These are phyloP conservation scores for Chionoecetes opilio DNA, from an alignment of 1,140 invertebrate species.

Conservation along the genomic window DNA sequence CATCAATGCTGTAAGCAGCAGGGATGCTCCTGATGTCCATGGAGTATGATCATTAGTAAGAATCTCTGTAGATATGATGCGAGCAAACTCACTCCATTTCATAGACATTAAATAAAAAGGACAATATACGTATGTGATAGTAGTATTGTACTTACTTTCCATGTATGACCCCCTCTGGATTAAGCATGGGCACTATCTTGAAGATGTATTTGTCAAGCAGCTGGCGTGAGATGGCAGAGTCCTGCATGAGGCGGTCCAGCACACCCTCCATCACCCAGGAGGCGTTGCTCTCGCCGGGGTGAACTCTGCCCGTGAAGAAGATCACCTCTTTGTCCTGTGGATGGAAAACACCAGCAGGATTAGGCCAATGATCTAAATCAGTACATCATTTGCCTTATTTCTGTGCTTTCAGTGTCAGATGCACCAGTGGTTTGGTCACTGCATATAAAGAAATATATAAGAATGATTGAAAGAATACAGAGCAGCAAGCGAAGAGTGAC, in stretches of 20 bases:
- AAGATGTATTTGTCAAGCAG: conserved; percentile 91
- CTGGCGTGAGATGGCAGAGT: conserved; percentile 85
- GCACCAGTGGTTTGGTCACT: too few relatives aligned
- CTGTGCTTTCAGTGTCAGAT: not conserved
- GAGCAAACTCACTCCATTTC: too few relatives aligned
- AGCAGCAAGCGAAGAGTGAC: too few relatives aligned
- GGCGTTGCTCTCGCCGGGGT: conserved; percentile 95
- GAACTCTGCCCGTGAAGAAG: conserved; percentile 92
- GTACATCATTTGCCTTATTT: not conserved
- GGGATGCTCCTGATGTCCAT: too few relatives aligned
- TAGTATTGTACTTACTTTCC: conserved; percentile 89
- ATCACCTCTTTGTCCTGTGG: conserved; percentile 88
- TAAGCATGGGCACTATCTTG: conserved; percentile 95
- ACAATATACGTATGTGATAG: too few relatives aligned
- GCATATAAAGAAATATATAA: too few relatives aligned
- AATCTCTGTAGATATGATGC: too few relatives aligned
- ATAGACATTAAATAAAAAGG: too few relatives aligned
- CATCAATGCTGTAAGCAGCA: too few relatives aligned
- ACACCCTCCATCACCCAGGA: conserved; percentile 96
- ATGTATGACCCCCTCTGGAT: conserved; percentile 94
- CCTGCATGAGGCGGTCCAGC: conserved; percentile 88
- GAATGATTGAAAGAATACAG: too few relatives aligned
- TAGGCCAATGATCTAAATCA: not conserved
- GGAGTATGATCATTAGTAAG: too few relatives aligned
- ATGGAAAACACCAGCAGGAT: conserved; percentile 71